Evolutionary conservation across 2,797 vertebrate species (phyloP).

Genomic region (Phoebastria nigripes): DNA sequence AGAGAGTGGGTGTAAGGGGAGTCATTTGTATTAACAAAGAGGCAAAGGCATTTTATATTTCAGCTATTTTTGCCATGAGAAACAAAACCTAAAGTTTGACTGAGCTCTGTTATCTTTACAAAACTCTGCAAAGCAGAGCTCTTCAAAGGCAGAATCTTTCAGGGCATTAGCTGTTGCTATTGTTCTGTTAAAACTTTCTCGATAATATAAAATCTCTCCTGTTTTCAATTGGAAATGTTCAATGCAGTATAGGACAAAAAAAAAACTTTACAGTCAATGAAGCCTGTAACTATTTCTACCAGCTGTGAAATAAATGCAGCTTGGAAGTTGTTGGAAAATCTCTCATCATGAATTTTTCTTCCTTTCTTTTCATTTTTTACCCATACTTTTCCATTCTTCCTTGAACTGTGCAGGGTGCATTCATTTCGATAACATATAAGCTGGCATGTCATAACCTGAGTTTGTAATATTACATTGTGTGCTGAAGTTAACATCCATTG

Average conservation of each 20-base stretch:
- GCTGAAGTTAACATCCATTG: neutral
- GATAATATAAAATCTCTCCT: constrained; percentile 2
- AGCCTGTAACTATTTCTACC: neutral
- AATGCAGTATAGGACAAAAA: neutral
- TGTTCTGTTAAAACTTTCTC: constrained; percentile 1
- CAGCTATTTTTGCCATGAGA: neutral
- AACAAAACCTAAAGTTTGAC: constrained; percentile 38
- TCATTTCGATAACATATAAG: neutral
- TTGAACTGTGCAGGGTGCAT: neutral
- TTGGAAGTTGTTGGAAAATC: neutral
- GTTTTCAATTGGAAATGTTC: constrained; percentile 26
- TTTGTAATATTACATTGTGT: neutral
- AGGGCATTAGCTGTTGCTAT: neutral
- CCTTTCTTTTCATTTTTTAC: neutral
- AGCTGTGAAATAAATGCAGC: constrained; percentile 20
- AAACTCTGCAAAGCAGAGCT: constrained; percentile 17
- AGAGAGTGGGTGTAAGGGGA: neutral
- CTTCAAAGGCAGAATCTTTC: constrained; percentile 20
- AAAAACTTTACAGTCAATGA: neutral
- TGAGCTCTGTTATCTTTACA: constrained; percentile 10
- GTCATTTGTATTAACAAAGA: neutral
- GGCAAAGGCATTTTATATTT: neutral
- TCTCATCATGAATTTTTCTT: neutral
- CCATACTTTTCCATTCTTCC: neutral
- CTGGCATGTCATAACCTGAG: neutral